Percentiles rank a stretch among this genome's conserved stretches.
Conservation (phyloP, 2,888 invertebrate species). For the Nomada flava region DNA sequence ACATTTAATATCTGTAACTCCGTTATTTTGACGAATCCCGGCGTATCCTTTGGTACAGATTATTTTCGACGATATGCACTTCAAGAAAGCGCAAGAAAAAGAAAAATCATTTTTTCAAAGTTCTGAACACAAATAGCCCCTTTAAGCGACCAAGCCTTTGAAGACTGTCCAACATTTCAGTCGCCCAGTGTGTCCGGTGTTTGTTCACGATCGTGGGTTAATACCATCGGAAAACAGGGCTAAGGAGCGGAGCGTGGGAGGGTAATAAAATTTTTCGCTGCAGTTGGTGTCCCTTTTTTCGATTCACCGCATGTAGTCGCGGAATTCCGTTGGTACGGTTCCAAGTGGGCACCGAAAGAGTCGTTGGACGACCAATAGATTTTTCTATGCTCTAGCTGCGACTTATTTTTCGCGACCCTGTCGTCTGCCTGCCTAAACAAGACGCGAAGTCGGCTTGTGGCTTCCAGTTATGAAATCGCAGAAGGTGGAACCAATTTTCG, state of each 20-base stretch:
- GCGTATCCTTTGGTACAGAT: no score
- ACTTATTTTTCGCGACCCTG: constrained; percentile 25
- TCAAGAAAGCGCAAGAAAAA: no score
- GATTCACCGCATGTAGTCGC: constrained; percentile 28
- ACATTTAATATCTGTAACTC: no score
- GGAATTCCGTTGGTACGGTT: constrained; percentile 57
- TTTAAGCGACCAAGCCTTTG: background rate
- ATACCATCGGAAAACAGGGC: constrained; percentile 28
- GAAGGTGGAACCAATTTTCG: constrained; percentile 38
- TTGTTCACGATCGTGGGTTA: constrained; percentile 16
- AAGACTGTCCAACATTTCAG: constrained; percentile 14
- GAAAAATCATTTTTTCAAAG: no score
- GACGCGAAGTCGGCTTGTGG: background rate
- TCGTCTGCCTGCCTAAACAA: constrained; percentile 14
- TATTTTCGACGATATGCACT: no score
- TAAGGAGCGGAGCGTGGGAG: constrained; percentile 10
- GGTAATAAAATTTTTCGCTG: constrained; percentile 51
- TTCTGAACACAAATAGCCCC: no score
- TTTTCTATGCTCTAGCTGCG: constrained; percentile 43
- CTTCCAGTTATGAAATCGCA: constrained; percentile 36
- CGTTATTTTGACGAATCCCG: no score
- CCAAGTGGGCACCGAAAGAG: constrained; percentile 59
- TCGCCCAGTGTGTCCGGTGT: background rate
- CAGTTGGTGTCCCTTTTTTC: constrained; percentile 24
- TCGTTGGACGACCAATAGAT: constrained; percentile 51